A percentile compares a stretch with the other conserved stretches of the same genome.
phyloP scores from a whole-genome alignment of 2,113 vertebrate species.

The Eclectus roratus region DNA sequence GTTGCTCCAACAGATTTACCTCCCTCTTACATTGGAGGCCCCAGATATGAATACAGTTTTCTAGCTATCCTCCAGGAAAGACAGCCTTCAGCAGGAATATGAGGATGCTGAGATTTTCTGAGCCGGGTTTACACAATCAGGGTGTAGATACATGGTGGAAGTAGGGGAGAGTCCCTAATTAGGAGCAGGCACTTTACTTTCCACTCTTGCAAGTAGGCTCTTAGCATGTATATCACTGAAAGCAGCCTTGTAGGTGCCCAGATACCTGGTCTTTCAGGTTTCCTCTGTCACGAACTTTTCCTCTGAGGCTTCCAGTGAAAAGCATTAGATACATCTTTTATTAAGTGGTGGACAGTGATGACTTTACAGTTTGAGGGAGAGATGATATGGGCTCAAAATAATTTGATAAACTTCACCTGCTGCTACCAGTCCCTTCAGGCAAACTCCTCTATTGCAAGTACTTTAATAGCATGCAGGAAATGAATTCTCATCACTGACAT shows the following conservation, averaged over 20 bases:
- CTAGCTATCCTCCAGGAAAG: background rate
- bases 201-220: background rate
- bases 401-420: background rate
- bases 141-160: background rate
- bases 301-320: background rate
- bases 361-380: background rate
- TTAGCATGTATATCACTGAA: background rate
- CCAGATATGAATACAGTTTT: background rate
- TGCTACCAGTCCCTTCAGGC: background rate
- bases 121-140: background rate
- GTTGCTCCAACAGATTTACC: background rate
- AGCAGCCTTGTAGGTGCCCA: background rate
- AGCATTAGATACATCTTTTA: background rate
- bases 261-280: background rate
- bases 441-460: background rate
- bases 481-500: fast-evolving
- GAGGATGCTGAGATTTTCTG: background rate
- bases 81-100: background rate
- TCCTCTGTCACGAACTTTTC: background rate
- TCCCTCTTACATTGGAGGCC: background rate
- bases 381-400: background rate
- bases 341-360: background rate
- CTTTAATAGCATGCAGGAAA: background rate
- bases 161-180: no score
- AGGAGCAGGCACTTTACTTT: fast-evolving